phyloP scores from a whole-genome alignment of 1,140 invertebrate genomes.

The Aporrectodea caliginosa region DNA sequence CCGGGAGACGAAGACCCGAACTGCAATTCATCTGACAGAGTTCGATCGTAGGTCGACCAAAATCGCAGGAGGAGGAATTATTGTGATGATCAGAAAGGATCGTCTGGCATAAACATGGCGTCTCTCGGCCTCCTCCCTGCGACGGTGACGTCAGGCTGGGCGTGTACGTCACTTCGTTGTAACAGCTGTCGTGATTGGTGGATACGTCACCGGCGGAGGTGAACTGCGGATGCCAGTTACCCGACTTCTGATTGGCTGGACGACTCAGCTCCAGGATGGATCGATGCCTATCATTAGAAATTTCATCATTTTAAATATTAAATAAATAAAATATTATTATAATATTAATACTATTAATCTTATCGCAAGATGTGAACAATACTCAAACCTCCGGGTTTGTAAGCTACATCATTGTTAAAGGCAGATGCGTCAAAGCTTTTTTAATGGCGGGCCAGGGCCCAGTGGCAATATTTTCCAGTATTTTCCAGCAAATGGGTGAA shows the following conservation, averaged over 20 bases:
- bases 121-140: background rate
- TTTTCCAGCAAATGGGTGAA: too few species aligned
- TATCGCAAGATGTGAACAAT: too few species aligned
- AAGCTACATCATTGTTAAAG: too few species aligned
- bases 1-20: background rate
- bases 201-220: background rate
- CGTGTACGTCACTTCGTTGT: background rate
- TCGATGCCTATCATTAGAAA: background rate
- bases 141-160: background rate
- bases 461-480: too few species aligned
- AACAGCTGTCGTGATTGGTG: background rate
- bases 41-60: background rate
- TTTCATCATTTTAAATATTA: background rate
- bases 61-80: background rate
- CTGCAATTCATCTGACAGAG: background rate
- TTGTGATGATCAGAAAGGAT: background rate
- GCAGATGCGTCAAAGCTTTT: too few species aligned
- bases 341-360: too few species aligned
- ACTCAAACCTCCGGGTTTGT: too few species aligned
- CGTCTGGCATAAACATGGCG: background rate
- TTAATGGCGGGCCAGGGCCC: too few species aligned
- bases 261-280: background rate
- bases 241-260: background rate
- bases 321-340: too few species aligned
- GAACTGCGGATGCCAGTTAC: background rate